Percentiles rank a stretch among this genome's conserved stretches.
Evolutionary conservation across 2,113 vertebrate species (phyloP).

Genomic region (Sinocyclocheilus anshuiensis): DNA sequence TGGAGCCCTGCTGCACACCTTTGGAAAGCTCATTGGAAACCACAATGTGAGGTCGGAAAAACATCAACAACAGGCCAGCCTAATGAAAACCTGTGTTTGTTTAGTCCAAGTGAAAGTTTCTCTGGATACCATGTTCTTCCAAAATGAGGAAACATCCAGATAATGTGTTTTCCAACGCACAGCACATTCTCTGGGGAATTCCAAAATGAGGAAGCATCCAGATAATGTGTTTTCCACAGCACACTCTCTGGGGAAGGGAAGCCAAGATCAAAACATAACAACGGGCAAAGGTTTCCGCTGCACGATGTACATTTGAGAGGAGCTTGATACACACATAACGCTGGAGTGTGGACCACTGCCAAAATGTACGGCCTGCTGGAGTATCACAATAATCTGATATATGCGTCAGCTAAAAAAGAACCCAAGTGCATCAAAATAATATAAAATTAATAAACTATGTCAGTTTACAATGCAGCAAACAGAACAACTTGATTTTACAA

Average conservation of each 20-base stretch:
- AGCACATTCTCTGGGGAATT: conserved; percentile 21
- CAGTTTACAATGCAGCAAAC: neutral
- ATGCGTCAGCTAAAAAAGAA: neutral
- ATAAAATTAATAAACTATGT: neutral
- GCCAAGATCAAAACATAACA: conserved; percentile 28
- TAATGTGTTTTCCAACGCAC: conserved; percentile 29
- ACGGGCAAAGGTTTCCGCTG: neutral
- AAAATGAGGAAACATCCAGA: conserved; percentile 14
- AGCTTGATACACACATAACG: neutral
- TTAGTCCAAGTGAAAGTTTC: conserved; percentile 17
- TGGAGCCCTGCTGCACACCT: neutral
- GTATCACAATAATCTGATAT: neutral
- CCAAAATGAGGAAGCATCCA: conserved; percentile 11
- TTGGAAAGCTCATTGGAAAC: neutral
- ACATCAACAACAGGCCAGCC: neutral
- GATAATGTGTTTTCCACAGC: conserved; percentile 32
- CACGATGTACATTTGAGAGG: neutral
- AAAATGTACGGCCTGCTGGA: neutral
- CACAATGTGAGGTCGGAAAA: neutral
- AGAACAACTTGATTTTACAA: neutral
- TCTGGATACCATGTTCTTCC: neutral
- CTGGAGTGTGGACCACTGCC: neutral
- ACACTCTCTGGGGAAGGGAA: conserved; percentile 46
- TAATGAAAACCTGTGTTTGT: neutral
- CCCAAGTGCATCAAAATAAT: too few species aligned